Evolutionary conservation across 2,797 vertebrate genomes (phyloP).

Genomic region (Hydrophis major): DNA sequence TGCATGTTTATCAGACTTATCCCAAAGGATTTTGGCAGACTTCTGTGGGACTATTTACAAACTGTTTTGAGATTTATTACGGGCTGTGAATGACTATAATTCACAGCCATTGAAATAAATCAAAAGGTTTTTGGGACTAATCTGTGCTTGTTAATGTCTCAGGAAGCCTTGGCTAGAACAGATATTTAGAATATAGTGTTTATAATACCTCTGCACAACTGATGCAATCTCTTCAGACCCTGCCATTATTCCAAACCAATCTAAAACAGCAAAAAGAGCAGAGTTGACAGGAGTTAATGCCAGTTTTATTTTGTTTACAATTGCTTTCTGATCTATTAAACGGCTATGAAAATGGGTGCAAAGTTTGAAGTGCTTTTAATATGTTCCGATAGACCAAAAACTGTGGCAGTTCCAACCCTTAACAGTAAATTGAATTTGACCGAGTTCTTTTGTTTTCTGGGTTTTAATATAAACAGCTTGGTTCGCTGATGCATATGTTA

Average conservation of each 20-base stretch:
- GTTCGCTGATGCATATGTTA: constrained; percentile 50
- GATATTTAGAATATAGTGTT: constrained; percentile 73
- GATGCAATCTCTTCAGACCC: constrained; percentile 70
- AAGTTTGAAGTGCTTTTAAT: constrained; percentile 72
- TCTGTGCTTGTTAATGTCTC: no score
- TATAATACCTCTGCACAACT: constrained; percentile 72
- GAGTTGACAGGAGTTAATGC: constrained; percentile 78
- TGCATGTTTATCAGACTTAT: no score
- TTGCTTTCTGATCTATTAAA: constrained; percentile 82
- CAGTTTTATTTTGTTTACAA: constrained; percentile 77
- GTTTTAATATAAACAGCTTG: constrained; percentile 60
- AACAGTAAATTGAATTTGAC: constrained; percentile 71
- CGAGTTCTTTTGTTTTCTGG: constrained; percentile 60
- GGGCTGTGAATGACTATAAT: no score
- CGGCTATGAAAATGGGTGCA: constrained; percentile 79
- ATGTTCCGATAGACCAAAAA: constrained; percentile 67
- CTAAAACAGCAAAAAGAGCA: constrained; percentile 74
- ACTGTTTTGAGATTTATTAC: no score
- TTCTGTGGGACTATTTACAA: no score
- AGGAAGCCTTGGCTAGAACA: no score
- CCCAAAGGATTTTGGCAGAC: no score
- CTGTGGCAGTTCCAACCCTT: constrained; percentile 57
- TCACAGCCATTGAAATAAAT: no score
- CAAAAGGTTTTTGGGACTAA: no score
- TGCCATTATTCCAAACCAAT: constrained; percentile 75